These are phyloP conservation scores for Nerophis lumbriciformis DNA, from an alignment of 2,113 vertebrate species.

Conservation along the genomic window DNA sequence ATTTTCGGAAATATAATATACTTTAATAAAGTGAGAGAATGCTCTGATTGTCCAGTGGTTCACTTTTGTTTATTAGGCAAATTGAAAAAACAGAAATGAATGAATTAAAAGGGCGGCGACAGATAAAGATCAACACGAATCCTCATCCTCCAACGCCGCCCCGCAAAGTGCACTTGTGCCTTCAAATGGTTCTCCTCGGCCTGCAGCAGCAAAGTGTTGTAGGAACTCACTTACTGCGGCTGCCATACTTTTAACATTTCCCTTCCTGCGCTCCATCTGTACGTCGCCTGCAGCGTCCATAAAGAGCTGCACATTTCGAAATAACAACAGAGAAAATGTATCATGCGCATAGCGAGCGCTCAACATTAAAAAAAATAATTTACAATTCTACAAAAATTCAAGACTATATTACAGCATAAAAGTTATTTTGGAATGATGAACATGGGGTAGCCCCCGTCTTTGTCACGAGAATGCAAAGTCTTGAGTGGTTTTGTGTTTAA, in stretches of 20 bases:
- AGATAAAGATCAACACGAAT: not conserved
- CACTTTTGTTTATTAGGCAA: not conserved
- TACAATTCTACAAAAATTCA: not conserved
- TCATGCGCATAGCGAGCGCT: not conserved
- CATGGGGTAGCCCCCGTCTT: too few species aligned
- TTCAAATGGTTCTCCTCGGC: not conserved
- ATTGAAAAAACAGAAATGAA: not conserved
- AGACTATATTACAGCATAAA: too few species aligned
- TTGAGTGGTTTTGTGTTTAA: not conserved
- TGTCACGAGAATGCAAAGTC: slow-evolving; percentile 2
- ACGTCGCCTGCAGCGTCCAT: not conserved
- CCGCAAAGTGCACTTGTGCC: slow-evolving; percentile 22
- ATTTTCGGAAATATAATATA: not conserved
- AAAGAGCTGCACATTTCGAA: not conserved
- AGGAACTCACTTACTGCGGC: not conserved
- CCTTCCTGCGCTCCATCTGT: not conserved
- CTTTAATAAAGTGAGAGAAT: too few species aligned
- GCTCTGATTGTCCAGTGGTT: not conserved
- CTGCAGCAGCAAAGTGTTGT: not conserved
- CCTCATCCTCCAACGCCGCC: not conserved
- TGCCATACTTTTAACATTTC: not conserved
- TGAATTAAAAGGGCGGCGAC: not conserved
- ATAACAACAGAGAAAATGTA: slow-evolving; percentile 3
- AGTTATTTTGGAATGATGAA: too few species aligned
- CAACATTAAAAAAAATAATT: not conserved